Evolutionary conservation across 2,113 vertebrate genomes (phyloP), one percentile per base, ranked within the genome.

Genomic region (Hyla sarda): DNA sequence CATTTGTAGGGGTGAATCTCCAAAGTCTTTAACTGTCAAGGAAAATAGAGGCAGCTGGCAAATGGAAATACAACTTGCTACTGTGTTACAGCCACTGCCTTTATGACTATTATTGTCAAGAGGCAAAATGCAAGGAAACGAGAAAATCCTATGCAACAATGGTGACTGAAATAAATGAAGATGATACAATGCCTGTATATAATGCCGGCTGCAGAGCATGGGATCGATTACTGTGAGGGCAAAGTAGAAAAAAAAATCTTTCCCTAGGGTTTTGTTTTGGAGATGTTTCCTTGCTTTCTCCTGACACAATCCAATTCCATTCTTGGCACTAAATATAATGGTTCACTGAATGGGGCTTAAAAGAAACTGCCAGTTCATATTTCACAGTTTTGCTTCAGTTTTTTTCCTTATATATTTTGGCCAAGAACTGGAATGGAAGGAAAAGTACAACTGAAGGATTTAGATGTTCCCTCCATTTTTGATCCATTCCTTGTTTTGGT

Each of bases 1-100:
- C 32, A 71, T 71, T 71, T 71, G 67, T 21, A 41, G 67, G 41
- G 67, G 67, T 71, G 34, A 41, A 71, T 71, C 67, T 71, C 67
- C 10, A 71, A 23, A 41, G 34, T 71, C 34, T 71, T 71, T 13
- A 71, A 41, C 67, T 71, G 19, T 71, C 32, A 19, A 71, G 34
- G 21, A 71, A 71, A 37, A 41, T 23, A 71, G 17, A 71, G 32
- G 19, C 17, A 71, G 67, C 67, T 41, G 34, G 9, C 19, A 71
- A 71, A 37, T 41, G 32, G 34, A 71, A 41, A 37, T 69, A 10
- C 16, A 71, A 71, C 19, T 41, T 41, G 34, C 19, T 1, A 21
- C 2, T 41, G 67, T 41, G 19, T 37, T 41, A 30, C 9, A 21
- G 65, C 28, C 65, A 69, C 28, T 12, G 5, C 6, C 65, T 69